Evolutionary conservation across 1,140 invertebrate species (phyloP).

Genomic region (Wasmannia auropunctata): DNA sequence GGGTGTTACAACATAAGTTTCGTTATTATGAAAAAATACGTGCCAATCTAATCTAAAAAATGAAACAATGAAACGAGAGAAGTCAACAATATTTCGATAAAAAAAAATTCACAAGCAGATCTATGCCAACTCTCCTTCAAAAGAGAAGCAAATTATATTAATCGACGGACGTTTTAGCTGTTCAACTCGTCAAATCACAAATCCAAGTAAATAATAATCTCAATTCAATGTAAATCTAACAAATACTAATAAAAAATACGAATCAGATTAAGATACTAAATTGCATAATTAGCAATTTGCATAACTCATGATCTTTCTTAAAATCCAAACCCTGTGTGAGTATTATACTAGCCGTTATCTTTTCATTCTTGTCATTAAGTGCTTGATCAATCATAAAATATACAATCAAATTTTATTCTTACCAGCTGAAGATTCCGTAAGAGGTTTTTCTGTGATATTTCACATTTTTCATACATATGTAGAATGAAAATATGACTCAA

Average conservation of each 20-base stretch:
- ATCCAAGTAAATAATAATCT: neutral
- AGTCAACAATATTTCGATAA: neutral
- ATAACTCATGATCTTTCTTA: neutral
- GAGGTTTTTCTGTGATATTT: neutral
- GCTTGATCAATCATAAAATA: neutral
- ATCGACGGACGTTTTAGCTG: neutral
- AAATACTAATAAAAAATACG: neutral
- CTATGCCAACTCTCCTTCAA: neutral
- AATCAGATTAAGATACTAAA: neutral
- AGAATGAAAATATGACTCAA: neutral
- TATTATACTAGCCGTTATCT: neutral
- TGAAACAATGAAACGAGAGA: neutral
- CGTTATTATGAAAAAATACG: neutral
- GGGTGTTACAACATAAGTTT: neutral
- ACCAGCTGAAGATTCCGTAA: neutral
- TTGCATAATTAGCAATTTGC: neutral
- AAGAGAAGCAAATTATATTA: neutral
- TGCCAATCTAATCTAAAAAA: neutral
- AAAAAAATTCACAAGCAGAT: neutral
- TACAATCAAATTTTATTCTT: neutral
- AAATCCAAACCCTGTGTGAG: neutral
- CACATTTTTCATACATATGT: neutral
- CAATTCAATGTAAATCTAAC: neutral
- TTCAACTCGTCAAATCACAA: neutral
- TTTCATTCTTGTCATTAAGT: neutral